Base-by-base conservation (phyloP, 1,140 invertebrate genomes). In the Pachypeltis micranthus region DNA sequence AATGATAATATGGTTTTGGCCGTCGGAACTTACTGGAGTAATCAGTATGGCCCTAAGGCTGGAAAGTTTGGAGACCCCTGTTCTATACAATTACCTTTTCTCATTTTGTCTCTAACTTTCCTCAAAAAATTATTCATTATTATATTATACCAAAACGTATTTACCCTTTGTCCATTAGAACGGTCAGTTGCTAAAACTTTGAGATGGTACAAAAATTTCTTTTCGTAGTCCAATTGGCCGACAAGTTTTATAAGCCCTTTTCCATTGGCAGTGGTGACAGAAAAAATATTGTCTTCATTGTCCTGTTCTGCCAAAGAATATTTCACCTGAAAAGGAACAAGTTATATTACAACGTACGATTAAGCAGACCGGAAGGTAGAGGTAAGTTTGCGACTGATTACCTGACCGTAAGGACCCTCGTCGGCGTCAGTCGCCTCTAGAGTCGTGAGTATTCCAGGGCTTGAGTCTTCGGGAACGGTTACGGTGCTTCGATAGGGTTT, bases 381-480 rank as follows among this genome's bases (percentile, higher is more conserved):
- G 2, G 2, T n/a, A n/a, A n/a, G n/a, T 47, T n/a, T 39, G 7
- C 34, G 25, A 56, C 2, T 24, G 2, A 2, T 56, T 72, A 88
- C 88, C 80, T 94, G 91, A 21, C 91, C 92, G 70, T 93, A 94
- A 62, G 89, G 85, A 19, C 92, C 92, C 77, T 93, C 89, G 73
- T 95, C 92, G 27, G 83, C 79, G 72, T 95, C 92, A 0, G 83
- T 89, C 1, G 92, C 92, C 76, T 93, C 88, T 12, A 96, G 80
- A 1, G 86, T 87, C 1, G 85, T 82, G 25, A 96, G 74, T 64
- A 91, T 76, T 14, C 85, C 82, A 0, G 86, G 83, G 1, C 78
- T 74, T 34, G 85, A 82, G 73, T 93, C 84, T 78, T 95, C 91
- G 55, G 80, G 81, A 1, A 94, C 79, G 58, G 82, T 84, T 57